Percentiles rank a stretch among this genome's conserved stretches.
Evolutionary conservation across 1,140 invertebrate genomes (phyloP).

Genomic region (Drosophila orena): DNA sequence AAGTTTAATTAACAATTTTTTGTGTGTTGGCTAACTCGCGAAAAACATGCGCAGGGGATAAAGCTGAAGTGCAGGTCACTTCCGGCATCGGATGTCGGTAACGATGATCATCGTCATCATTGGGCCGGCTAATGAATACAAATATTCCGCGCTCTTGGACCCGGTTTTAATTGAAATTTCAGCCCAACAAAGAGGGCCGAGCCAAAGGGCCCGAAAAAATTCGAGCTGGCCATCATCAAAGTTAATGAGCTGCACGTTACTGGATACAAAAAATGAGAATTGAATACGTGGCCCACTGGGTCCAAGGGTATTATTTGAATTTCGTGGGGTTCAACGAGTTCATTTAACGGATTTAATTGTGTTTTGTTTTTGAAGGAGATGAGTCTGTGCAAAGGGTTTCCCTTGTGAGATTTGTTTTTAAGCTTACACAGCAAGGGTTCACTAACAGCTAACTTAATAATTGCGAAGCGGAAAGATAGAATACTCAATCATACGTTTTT

Average conservation of each 20-base stretch:
- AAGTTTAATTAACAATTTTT: slow-evolving; percentile 75
- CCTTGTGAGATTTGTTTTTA: slow-evolving; percentile 29
- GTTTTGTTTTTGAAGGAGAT: slow-evolving; percentile 17
- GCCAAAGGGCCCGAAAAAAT: slow-evolving; percentile 26
- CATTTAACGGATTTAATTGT: slow-evolving; percentile 80
- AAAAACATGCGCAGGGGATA: slow-evolving; percentile 20
- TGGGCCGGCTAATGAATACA: slow-evolving; percentile 69
- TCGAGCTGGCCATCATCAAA: slow-evolving; percentile 52
- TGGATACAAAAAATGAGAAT: slow-evolving; percentile 15
- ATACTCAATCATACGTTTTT: too few relatives aligned
- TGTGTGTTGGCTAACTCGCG: slow-evolving; percentile 34
- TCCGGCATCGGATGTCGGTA: slow-evolving; percentile 65
- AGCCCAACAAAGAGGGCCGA: slow-evolving; percentile 28
- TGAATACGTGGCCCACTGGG: slow-evolving; percentile 24
- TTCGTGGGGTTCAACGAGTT: slow-evolving; percentile 71
- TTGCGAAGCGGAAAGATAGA: too few relatives aligned
- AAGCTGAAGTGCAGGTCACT: slow-evolving; percentile 70
- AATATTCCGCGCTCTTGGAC: slow-evolving; percentile 51
- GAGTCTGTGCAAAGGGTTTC: slow-evolving; percentile 21
- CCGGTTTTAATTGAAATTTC: slow-evolving; percentile 72
- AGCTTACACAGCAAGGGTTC: slow-evolving; percentile 31
- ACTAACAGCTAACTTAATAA: background rate
- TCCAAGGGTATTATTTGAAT: slow-evolving; percentile 66
- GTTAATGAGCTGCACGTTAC: slow-evolving; percentile 69
- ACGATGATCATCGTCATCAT: slow-evolving; percentile 29